These are phyloP conservation scores for Formica aserva DNA, from an alignment of 2,888 invertebrate genomes.

Conservation along the genomic window DNA sequence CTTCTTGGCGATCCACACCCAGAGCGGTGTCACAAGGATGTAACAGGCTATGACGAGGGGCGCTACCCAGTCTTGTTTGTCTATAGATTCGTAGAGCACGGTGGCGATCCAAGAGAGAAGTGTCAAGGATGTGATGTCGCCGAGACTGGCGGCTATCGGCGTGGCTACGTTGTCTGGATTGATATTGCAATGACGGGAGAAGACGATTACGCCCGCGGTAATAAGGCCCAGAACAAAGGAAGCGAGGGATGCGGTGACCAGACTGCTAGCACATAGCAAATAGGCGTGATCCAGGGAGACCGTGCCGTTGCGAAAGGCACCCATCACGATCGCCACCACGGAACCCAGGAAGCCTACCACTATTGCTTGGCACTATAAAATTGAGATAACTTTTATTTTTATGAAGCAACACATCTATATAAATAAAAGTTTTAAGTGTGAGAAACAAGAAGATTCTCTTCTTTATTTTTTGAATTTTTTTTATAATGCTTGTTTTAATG, in stretches of 20 bases:
- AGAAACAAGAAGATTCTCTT: neutral
- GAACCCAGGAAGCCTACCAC: conserved; percentile 91
- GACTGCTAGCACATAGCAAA: conserved; percentile 91
- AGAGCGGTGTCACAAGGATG: conserved; percentile 89
- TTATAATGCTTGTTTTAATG: neutral
- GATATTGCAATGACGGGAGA: conserved; percentile 90
- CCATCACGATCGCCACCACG: conserved; percentile 90
- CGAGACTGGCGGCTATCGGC: conserved; percentile 93
- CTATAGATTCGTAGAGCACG: conserved; percentile 87
- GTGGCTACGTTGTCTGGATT: conserved; percentile 94
- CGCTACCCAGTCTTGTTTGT: conserved; percentile 89
- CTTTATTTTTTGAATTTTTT: conserved; percentile 7
- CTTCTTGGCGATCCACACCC: conserved; percentile 90
- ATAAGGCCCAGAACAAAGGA: conserved; percentile 91
- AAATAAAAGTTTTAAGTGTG: neutral
- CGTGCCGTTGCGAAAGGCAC: conserved; percentile 88
- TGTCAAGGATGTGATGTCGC: conserved; percentile 91
- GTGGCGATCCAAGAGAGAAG: conserved; percentile 88
- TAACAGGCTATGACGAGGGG: conserved; percentile 89
- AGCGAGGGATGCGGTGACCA: conserved; percentile 92
- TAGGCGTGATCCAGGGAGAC: conserved; percentile 90
- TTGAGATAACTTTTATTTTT: neutral
- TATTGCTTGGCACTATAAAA: conserved; percentile 89
- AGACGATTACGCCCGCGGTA: conserved; percentile 91
- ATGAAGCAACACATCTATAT: neutral